Percentiles rank a stretch among this genome's conserved stretches.
phyloP scores from a whole-genome alignment of 1,140 invertebrate species.

The Phymorhynchus buccinoides region DNA sequence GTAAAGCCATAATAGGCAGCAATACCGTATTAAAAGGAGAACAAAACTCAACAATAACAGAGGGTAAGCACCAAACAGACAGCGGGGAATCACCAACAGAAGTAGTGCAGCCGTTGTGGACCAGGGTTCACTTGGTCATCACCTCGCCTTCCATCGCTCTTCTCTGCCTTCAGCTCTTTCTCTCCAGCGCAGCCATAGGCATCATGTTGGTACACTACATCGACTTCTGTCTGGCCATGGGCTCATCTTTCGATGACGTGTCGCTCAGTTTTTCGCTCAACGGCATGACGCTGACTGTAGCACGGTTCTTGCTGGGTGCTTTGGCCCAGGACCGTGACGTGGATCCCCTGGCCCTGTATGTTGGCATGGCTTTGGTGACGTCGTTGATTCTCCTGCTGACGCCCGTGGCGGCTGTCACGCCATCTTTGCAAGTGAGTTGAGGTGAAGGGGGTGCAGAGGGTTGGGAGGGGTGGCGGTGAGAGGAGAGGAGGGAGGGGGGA shows the following conservation, averaged over 20 bases:
- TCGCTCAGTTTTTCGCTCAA: slow-evolving; percentile 19
- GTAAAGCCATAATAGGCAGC: too few relatives aligned
- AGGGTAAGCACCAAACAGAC: too few relatives aligned
- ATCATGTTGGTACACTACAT: slow-evolving; percentile 33
- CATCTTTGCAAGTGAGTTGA: neutral
- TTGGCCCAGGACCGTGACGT: slow-evolving; percentile 25
- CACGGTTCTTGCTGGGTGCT: slow-evolving; percentile 27
- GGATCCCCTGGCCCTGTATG: slow-evolving; percentile 15
- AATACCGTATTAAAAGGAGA: too few relatives aligned
- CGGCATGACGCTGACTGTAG: slow-evolving; percentile 23
- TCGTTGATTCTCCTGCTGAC: neutral
- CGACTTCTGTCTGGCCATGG: neutral
- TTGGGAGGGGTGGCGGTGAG: neutral
- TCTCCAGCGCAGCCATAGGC: slow-evolving; percentile 8
- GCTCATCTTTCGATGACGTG: neutral
- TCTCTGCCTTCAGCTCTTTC: slow-evolving; percentile 20
- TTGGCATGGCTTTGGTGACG: slow-evolving; percentile 18
- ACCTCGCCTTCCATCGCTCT: neutral
- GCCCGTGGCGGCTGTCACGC: slow-evolving; percentile 26
- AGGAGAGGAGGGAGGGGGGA: neutral
- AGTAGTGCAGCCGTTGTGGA: neutral
- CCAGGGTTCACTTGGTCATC: neutral
- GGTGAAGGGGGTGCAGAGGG: neutral
- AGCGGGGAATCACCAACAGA: too few relatives aligned
- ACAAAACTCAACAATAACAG: too few relatives aligned